Conservation (phyloP, 2,113 vertebrate species). For the Nycticorax nycticorax region DNA sequence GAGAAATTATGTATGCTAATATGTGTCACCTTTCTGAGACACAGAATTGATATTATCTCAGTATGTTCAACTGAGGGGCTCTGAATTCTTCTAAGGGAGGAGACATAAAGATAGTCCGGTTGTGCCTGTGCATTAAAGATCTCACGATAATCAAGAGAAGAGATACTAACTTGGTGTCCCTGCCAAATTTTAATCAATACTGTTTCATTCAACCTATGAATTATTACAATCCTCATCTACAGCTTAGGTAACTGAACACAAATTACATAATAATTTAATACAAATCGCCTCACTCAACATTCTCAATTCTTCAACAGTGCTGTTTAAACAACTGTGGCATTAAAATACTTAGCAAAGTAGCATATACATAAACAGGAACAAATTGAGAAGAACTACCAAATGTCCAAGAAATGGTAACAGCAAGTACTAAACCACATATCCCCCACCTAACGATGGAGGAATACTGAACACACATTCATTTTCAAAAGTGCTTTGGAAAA, state of each 20-base stretch:
- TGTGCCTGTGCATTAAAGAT: background rate
- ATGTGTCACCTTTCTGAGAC: background rate
- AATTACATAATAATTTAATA: background rate
- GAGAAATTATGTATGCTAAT: background rate
- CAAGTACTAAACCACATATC: background rate
- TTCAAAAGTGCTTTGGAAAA: background rate
- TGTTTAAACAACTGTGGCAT: background rate
- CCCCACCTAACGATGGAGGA: background rate
- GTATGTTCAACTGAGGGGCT: background rate
- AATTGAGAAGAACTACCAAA: background rate
- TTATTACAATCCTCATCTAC: background rate
- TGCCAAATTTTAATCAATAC: background rate
- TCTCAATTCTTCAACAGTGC: background rate
- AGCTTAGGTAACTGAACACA: background rate
- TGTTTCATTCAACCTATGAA: background rate
- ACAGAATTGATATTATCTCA: background rate
- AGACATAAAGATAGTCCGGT: background rate
- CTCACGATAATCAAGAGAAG: background rate
- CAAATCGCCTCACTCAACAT: background rate
- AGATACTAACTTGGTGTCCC: background rate
- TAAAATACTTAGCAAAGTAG: background rate
- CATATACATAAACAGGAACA: background rate
- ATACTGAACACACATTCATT: background rate
- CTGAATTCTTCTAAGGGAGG: background rate
- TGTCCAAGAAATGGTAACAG: background rate